Evolutionary conservation across 2,888 invertebrate genomes (phyloP), one percentile per base, ranked within the genome.

Genomic region (Aleiodes alternator): DNA sequence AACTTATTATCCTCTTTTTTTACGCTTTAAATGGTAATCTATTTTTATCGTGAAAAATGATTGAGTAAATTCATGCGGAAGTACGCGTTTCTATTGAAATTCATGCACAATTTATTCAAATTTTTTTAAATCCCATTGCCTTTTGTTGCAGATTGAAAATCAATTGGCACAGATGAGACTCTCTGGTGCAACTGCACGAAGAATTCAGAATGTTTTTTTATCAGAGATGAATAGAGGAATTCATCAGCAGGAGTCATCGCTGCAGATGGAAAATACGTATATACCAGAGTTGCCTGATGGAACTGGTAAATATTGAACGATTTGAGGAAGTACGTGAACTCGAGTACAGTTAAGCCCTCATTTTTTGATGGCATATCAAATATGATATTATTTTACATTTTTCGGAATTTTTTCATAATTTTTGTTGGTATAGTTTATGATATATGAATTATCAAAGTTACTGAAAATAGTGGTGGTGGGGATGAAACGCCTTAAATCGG

Each of bases 261-360:
- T 95, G 78, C 94, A 94, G 88, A 95, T 95, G 95, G 94, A 94
- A 86, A 95, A 95, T 88, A 95, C 95, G 0, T 95, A 94, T 83
- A 92, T 95, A 66, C 94, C 95, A 0, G 94, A 94, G 86, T 89
- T 95, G 59, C 93, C 94, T 0, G 91, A 94, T 84, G 94, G 95
- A 76, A 92, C 93, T 82, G 94, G 94, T 94, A 83, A 43, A 43
- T 0, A 38, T 38, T 68, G 23, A 1, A 23, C 23, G 1, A 64
- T 29, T 31, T 64, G 0, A 2, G 23, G 23, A 1, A 23, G 23
- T 23, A 23, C 2, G 23, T 2, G 23, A 23, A 23, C 23, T 23
- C 23, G 23, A 23, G 23, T 23, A 23, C 1, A 23, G 23, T 23
- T 23, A 23, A 23, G 23, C 23, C 23, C 23, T 23, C 2, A 23